Percentiles rank a stretch among this genome's conserved stretches.
Evolutionary conservation across 2,113 vertebrate genomes (phyloP).

Genomic region (Todiramphus chloris): DNA sequence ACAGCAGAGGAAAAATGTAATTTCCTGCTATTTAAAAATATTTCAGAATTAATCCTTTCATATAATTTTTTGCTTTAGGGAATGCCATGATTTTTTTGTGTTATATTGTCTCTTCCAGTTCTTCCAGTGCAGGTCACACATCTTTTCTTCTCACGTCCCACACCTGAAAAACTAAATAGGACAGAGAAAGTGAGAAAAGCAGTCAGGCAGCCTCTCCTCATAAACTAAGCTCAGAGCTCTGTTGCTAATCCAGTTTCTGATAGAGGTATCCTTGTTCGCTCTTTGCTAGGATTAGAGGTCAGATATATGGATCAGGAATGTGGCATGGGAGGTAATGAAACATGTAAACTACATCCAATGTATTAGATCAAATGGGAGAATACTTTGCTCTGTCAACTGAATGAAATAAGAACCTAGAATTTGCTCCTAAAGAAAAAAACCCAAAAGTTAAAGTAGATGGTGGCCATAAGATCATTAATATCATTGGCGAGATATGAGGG

Average conservation of each 20-base stretch:
- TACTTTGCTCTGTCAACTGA: background rate
- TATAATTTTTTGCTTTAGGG: background rate
- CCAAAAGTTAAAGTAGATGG: background rate
- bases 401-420: background rate
- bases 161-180: background rate
- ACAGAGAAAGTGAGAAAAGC: background rate
- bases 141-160: background rate
- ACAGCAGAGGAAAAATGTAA: background rate
- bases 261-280: background rate
- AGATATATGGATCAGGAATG: background rate
- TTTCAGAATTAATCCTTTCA: background rate
- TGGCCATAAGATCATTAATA: background rate
- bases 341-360: fast-evolving
- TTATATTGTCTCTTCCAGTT: background rate
- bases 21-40: background rate
- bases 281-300: background rate
- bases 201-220: background rate
- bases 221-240: background rate
- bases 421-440: background rate
- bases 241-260: background rate
- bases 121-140: background rate
- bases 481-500: fast-evolving
- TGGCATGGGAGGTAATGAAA: background rate
- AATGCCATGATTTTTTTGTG: background rate
- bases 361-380: background rate